Percentiles rank a stretch among this genome's conserved stretches.
Conservation (phyloP, 2,888 invertebrate species). For the Mimumesa dahlbomi region DNA sequence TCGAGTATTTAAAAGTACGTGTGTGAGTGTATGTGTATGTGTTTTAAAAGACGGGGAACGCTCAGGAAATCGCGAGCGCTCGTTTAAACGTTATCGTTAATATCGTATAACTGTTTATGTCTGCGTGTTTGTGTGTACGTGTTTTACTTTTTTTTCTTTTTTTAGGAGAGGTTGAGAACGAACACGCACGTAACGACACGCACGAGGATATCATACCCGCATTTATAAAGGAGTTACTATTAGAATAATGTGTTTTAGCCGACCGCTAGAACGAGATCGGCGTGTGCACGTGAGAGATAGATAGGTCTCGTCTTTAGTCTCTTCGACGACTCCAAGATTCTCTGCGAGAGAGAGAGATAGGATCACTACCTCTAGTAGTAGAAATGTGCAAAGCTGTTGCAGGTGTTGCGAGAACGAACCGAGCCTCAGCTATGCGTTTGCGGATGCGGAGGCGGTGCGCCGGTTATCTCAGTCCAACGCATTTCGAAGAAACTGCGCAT, state of each 20-base stretch:
- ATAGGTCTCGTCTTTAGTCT: conserved; percentile 27
- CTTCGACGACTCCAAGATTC: conserved; percentile 25
- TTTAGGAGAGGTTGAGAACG: conserved; percentile 12
- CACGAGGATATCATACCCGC: conserved; percentile 35
- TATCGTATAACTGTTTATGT: no score
- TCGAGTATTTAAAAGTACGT: conserved; percentile 25
- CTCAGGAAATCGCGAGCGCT: no score
- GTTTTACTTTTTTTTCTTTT: no score
- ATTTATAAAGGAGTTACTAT: conserved; percentile 28
- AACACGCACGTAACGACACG: conserved; percentile 29
- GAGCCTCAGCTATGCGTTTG: conserved; percentile 79
- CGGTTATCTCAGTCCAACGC: conserved; percentile 89
- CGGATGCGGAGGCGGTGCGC: conserved; percentile 77
- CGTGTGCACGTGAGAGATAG: conserved; percentile 3
- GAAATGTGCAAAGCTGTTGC: conserved; percentile 79
- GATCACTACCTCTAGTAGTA: conserved; percentile 71
- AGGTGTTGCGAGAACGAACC: conserved; percentile 78
- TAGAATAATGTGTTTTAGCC: conserved; percentile 39
- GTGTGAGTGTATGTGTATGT: conserved; percentile 6
- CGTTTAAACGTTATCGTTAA: no score
- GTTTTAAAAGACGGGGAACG: conserved; percentile 25
- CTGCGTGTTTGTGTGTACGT: no score
- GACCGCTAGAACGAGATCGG: conserved; percentile 76
- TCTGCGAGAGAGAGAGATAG: no score
- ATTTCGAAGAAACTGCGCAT: conserved; percentile 96